These are phyloP conservation scores for Sylvia atricapilla DNA, from an alignment of 2,113 vertebrate genomes.

Conservation along the genomic window DNA sequence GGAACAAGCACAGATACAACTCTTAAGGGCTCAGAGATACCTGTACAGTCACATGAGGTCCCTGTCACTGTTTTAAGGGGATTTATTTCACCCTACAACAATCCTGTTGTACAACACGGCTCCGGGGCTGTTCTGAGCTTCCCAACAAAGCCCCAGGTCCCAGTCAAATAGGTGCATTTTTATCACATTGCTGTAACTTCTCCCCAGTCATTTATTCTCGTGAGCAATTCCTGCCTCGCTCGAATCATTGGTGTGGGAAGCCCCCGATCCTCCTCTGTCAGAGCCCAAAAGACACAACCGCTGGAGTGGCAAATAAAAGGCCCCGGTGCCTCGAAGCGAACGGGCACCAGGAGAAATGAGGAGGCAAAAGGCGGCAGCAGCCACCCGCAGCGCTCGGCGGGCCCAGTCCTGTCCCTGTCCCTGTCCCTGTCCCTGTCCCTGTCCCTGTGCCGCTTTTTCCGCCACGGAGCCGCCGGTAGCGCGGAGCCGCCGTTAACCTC, in stretches of 20 bases:
- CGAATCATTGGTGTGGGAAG: not conserved
- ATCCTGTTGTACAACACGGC: not conserved
- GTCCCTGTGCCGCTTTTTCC: not conserved
- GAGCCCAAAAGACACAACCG: not conserved
- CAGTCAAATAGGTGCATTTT: not conserved
- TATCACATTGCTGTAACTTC: not conserved
- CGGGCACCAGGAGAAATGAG: not conserved
- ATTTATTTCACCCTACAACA: not conserved
- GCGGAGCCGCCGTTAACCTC: constrained; percentile 60
- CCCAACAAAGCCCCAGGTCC: not conserved
- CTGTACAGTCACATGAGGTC: not conserved
- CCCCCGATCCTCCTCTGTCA: not conserved
- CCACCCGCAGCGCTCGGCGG: rapidly evolving
- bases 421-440: not conserved
- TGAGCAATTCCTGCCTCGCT: rapidly evolving
- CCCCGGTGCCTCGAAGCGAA: not conserved
- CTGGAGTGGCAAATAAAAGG: not conserved
- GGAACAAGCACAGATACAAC: not conserved
- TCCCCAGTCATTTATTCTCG: not conserved
- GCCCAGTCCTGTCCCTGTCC: not conserved
- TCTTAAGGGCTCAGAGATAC: not conserved
- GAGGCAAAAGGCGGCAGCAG: not conserved
- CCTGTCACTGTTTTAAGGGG: not conserved
- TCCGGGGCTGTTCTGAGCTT: not conserved
- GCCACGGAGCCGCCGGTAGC: not conserved